These are phyloP conservation scores for Sebastes reedi DNA, from an alignment of 2,797 vertebrate species.

Conservation along the genomic window DNA sequence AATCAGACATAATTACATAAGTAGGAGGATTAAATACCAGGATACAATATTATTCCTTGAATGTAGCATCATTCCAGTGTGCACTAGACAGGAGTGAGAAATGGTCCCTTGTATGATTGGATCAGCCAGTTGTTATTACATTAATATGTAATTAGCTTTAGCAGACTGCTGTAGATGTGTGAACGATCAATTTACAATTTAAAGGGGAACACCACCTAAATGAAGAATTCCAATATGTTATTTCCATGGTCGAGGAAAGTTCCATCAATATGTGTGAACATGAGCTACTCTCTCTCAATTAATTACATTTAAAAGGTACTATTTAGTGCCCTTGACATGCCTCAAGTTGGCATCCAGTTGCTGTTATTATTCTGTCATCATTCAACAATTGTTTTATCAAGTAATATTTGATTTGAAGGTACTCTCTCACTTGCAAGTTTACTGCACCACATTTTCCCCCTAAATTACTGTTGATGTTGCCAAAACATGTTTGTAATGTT, in stretches of 20 bases:
- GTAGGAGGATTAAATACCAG: background rate
- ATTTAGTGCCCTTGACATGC: background rate
- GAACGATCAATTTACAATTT: background rate
- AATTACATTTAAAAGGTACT: no score
- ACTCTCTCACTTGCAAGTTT: accelerated
- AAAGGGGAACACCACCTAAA: no score
- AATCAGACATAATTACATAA: background rate
- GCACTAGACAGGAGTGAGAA: background rate
- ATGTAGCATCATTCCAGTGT: constrained; percentile 21
- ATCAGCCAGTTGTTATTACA: background rate
- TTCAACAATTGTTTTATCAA: background rate
- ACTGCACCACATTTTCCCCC: background rate
- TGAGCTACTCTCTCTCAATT: no score
- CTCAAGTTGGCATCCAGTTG: background rate
- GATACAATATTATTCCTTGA: constrained; percentile 1
- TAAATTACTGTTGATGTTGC: background rate
- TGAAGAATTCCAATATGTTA: no score
- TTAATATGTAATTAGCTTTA: constrained; percentile 14
- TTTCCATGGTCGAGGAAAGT: no score
- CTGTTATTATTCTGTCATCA: no score
- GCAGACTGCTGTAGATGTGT: constrained; percentile 2
- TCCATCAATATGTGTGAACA: no score
- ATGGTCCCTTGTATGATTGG: background rate
- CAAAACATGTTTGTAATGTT: background rate
- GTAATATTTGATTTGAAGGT: background rate